Conservation (phyloP, 2,888 invertebrate species). For the Hydrotaea cyrtoneurina region DNA sequence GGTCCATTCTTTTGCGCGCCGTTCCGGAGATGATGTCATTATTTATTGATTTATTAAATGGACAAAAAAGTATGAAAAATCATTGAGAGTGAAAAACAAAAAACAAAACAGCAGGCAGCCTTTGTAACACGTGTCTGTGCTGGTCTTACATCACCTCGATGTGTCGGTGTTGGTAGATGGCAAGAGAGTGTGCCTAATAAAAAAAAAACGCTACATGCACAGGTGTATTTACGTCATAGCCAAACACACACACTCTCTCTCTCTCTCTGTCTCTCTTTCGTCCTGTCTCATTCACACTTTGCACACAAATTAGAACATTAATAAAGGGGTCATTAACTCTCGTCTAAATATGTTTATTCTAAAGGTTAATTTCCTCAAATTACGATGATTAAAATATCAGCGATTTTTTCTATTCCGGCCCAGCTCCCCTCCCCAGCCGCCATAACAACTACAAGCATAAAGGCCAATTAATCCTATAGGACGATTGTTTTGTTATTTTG, state of each 20-base stretch:
- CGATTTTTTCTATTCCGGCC: not conserved
- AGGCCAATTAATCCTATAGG: too few species aligned
- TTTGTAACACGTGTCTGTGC: not conserved
- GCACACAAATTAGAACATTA: not conserved
- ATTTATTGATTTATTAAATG: slow-evolving; percentile 66
- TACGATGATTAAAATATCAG: slow-evolving; percentile 3
- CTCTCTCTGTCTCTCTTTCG: not conserved
- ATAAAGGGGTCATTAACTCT: slow-evolving; percentile 38
- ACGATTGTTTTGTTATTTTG: too few species aligned
- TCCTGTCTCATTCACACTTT: not conserved
- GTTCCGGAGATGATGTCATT: slow-evolving; percentile 67
- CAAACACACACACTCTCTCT: not conserved
- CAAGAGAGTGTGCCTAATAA: not conserved
- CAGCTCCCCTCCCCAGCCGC: too few species aligned
- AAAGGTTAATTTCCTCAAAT: slow-evolving; percentile 28
- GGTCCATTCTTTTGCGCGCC: not conserved
- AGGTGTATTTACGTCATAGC: not conserved
- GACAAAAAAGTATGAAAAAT: not conserved
- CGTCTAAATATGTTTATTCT: slow-evolving; percentile 5
- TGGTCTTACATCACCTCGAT: not conserved
- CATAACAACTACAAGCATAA: too few species aligned
- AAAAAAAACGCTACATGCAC: not conserved
- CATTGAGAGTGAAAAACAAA: not conserved
- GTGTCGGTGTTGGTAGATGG: not conserved
- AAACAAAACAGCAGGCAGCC: too few species aligned